Percentiles rank a stretch among this genome's conserved stretches.
phyloP scores from a whole-genome alignment of 2,797 vertebrate species.

The Tarsius wallacei region DNA sequence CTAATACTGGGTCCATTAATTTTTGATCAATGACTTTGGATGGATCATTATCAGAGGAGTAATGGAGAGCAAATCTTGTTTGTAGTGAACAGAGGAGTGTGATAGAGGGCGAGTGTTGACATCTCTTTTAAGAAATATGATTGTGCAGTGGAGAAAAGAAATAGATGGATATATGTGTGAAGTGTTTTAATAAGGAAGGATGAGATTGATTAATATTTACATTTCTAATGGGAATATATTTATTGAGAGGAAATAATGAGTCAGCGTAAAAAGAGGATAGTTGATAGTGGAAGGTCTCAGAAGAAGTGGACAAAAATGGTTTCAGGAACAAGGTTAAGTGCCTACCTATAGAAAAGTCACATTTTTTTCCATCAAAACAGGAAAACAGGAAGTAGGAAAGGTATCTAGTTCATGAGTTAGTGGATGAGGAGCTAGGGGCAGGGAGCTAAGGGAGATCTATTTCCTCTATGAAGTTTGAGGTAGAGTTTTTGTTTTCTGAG shows the following conservation, averaged over 20 bases:
- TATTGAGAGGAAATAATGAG: neutral
- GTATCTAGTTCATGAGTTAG: neutral
- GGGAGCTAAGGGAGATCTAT: neutral
- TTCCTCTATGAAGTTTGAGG: neutral
- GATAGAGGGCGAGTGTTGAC: neutral
- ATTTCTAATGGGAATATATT: neutral
- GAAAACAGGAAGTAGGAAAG: neutral
- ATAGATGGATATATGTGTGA: neutral
- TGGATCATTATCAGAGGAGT: neutral
- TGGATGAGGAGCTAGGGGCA: neutral
- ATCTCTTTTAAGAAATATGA: neutral
- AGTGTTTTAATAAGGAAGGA: neutral
- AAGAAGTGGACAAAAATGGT: neutral
- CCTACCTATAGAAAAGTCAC: neutral
- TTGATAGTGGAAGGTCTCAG: neutral
- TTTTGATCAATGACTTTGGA: neutral
- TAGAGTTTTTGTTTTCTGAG: neutral
- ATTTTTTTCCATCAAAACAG: neutral
- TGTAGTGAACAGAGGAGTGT: neutral
- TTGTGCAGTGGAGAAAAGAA: conserved; percentile 4
- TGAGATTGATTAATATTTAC: neutral
- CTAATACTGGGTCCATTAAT: neutral
- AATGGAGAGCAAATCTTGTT: neutral
- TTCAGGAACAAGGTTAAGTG: neutral
- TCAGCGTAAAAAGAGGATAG: neutral